These are phyloP conservation scores for Chelidonichthys spinosus DNA, from an alignment of 2,797 vertebrate species.

Conservation along the genomic window DNA sequence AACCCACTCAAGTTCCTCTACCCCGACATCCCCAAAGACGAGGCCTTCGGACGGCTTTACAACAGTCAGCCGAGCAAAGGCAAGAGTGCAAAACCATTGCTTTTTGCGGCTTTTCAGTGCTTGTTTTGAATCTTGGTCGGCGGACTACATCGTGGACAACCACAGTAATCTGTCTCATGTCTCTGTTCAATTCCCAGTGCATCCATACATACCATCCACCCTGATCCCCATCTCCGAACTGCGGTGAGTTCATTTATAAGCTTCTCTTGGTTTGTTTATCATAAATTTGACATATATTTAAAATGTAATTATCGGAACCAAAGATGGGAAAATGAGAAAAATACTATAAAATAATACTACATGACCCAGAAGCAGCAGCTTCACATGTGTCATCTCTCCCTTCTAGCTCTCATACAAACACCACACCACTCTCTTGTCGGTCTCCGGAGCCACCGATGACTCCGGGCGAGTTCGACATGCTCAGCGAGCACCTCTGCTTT, in stretches of 20 bases:
- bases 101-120: background rate
- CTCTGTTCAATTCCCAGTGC: constrained; percentile 78
- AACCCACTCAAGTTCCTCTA: constrained; percentile 97
- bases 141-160: background rate
- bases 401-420: constrained; percentile 79
- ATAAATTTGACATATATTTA: too few relatives aligned
- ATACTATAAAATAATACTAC: background rate
- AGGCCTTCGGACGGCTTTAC: constrained; percentile 96
- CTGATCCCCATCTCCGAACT: constrained; percentile 92
- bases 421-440: constrained; percentile 83
- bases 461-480: constrained; percentile 92
- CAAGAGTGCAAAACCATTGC: constrained; percentile 31
- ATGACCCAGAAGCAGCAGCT: background rate
- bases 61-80: constrained; percentile 94
- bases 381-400: background rate
- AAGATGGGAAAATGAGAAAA: background rate
- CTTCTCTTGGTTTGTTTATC: background rate
- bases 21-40: constrained; percentile 95
- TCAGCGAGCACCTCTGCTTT: constrained; percentile 91
- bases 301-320: background rate
- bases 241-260: constrained; percentile 71
- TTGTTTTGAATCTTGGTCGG: background rate
- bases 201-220: constrained; percentile 90
- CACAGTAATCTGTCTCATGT: background rate
- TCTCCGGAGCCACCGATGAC: constrained; percentile 96